Evolutionary conservation across 2,888 invertebrate species (phyloP).

Genomic region (Eupithecia vulgata): DNA sequence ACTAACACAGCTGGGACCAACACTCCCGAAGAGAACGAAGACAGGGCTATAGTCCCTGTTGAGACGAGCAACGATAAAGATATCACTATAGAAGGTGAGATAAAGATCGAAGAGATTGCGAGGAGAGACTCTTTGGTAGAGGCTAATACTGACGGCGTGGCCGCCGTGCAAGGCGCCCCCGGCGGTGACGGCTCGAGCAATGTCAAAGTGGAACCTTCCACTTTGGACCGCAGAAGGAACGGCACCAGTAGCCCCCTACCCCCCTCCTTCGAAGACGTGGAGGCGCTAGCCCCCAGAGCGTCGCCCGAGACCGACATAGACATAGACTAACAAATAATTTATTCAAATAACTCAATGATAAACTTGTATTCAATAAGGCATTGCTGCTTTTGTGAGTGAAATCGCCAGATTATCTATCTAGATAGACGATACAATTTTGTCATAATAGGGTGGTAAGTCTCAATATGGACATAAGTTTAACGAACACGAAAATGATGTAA

Average conservation of each 20-base stretch:
- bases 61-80: conserved; percentile 54
- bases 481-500: conserved; percentile 49
- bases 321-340: conserved; percentile 62
- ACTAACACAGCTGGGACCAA: conserved; percentile 62
- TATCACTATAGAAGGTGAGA: conserved; percentile 51
- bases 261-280: conserved; percentile 8
- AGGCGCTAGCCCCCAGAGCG: conserved; percentile 57
- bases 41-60: conserved; percentile 38
- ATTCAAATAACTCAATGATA: conserved; percentile 37
- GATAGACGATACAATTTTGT: conserved; percentile 48
- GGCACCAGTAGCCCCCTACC: conserved; percentile 35
- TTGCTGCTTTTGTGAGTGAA: conserved; percentile 63
- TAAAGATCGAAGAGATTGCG: conserved; percentile 72
- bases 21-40: conserved; percentile 55
- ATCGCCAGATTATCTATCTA: conserved; percentile 41
- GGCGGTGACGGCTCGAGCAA: conserved; percentile 46
- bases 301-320: conserved; percentile 70
- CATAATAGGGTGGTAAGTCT: conserved; percentile 48
- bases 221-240: conserved; percentile 74
- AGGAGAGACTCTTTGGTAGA: conserved; percentile 59
- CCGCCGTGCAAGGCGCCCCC: conserved; percentile 43
- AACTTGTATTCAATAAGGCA: conserved; percentile 36
- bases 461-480: conserved; percentile 50
- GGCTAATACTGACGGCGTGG: conserved; percentile 51
- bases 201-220: conserved; percentile 51